Evolutionary conservation across 2,797 vertebrate genomes (phyloP).

Genomic region (Melanotaenia maccullochi): DNA sequence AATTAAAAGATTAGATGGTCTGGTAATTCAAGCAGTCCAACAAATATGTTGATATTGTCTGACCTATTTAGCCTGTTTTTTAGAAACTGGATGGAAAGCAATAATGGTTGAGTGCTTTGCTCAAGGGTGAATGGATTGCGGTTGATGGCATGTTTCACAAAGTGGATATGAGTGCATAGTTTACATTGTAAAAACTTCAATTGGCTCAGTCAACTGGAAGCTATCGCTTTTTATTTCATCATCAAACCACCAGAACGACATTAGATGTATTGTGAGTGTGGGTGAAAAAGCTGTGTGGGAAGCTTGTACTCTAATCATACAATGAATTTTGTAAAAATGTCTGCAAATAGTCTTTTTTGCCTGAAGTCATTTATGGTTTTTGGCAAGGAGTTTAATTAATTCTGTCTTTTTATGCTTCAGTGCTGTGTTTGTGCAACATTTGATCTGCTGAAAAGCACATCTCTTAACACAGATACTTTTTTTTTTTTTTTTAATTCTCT

Average conservation of each 20-base stretch:
- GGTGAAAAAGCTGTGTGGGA: slow-evolving; percentile 18
- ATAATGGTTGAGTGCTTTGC: slow-evolving; percentile 66
- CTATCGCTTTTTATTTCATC: slow-evolving; percentile 52
- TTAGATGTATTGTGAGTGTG: slow-evolving; percentile 17
- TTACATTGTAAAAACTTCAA: slow-evolving; percentile 52
- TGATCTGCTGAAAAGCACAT: slow-evolving; percentile 1
- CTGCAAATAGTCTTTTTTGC: slow-evolving; percentile 18
- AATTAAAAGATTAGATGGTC: slow-evolving; percentile 55
- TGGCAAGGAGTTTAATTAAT: slow-evolving; percentile 23
- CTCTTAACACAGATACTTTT: background rate
- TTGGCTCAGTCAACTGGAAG: slow-evolving; percentile 54
- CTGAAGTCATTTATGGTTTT: slow-evolving; percentile 25
- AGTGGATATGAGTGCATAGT: slow-evolving; percentile 44
- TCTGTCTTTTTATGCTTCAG: background rate
- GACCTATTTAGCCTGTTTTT: slow-evolving; percentile 63
- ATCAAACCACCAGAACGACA: slow-evolving; percentile 36
- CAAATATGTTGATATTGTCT: slow-evolving; percentile 46
- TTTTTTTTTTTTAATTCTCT: background rate
- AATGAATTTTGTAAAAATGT: slow-evolving; percentile 13
- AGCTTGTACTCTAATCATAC: background rate
- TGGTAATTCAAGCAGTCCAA: slow-evolving; percentile 32
- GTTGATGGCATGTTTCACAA: slow-evolving; percentile 49
- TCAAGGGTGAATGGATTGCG: slow-evolving; percentile 26
- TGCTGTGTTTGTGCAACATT: background rate
- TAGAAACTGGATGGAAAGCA: slow-evolving; percentile 36